Base-by-base conservation (phyloP, 2,113 vertebrate genomes). In the Campylorhamphus procurvoides region DNA sequence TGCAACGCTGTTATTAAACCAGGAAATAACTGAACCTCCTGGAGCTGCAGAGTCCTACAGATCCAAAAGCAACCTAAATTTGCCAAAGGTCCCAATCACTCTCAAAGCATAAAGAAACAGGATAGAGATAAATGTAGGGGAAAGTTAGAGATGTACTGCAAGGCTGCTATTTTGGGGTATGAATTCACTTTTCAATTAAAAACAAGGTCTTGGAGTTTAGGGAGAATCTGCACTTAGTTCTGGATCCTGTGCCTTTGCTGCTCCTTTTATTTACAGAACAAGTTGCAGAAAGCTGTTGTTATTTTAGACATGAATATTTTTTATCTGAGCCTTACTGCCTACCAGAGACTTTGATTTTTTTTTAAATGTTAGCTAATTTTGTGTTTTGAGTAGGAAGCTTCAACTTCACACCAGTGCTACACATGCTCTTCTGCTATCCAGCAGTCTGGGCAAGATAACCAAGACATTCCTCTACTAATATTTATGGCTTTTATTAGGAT, bases 331-430 rank as follows among this genome's bases (percentile, higher is more conserved):
- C 14, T 69, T 76, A 66, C 49, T 94, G 84, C 91, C 73, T 92
- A 92, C 52, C 73, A 75, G 44, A 81, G 53, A 84, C 63, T 84
- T 60, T 28, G 50, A 7, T 47, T 47, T 28, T 28, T 53, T 87
- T 78, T 58, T 4, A 31, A 50, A 83, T 39, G 42, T 71, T 84
- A 58, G 66, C 84, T 96, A 94, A 94, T 93, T 91, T 91, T 95
- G 66, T 82, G 27, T 81, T 89, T 91, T 91, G 94, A 94, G 91
- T 95, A 91, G 96, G 96, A 96, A 94, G 94, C 73, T 95, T 81
- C 73, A 90, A n/a, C 60, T 94, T 92, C 92, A 93, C 69, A 68
- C 29, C 49, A 75, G 37, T 72, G 86, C 86, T 64, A 78, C 58
- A 55, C 40, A 47, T 28, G 86, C n/a, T 81, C 31, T 85, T 73